Conservation (phyloP, 2,888 invertebrate genomes). For the Hirtodrosophila confusa region DNA sequence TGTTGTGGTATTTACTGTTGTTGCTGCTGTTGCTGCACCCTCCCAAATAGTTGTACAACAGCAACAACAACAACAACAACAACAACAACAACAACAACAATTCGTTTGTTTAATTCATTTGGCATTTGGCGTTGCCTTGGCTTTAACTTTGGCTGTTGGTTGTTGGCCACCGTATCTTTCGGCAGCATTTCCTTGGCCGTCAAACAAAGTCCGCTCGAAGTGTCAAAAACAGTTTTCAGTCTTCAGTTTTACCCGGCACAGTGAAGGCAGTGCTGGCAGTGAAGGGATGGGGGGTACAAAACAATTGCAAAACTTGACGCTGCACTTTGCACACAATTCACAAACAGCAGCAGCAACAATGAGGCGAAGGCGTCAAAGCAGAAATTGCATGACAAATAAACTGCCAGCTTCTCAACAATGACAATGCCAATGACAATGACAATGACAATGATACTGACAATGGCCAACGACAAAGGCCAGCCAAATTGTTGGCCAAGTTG, state of each 20-base stretch:
- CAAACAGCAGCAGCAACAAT: conserved; percentile 23
- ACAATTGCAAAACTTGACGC: conserved; percentile 54
- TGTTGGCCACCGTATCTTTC: conserved; percentile 54
- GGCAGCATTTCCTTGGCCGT: conserved; percentile 48
- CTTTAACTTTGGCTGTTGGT: conserved; percentile 32
- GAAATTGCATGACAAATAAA: conserved; percentile 64
- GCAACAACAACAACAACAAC: conserved; percentile 24
- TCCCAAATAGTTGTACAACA: conserved; percentile 26
- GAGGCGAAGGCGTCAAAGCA: conserved; percentile 50
- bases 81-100: conserved; percentile 24
- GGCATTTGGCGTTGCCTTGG: conserved; percentile 52
- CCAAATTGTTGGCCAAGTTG: conserved; percentile 26
- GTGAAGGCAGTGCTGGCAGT: too few species aligned
- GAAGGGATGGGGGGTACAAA: conserved; percentile 3
- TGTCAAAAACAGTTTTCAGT: conserved; percentile 72
- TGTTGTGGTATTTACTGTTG: conserved; percentile 75
- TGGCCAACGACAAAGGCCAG: conserved; percentile 7
- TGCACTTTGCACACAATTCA: conserved; percentile 58
- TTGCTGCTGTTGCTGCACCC: conserved; percentile 31
- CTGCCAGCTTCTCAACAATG: conserved; percentile 33
- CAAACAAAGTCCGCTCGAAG: conserved; percentile 70
- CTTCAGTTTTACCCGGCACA: not conserved
- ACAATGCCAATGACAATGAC: conserved; percentile 24
- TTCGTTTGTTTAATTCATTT: conserved; percentile 61
- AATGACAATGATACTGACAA: conserved; percentile 26